phyloP scores from a whole-genome alignment of 2,888 invertebrate species.

The Steinernema hermaphroditum region DNA sequence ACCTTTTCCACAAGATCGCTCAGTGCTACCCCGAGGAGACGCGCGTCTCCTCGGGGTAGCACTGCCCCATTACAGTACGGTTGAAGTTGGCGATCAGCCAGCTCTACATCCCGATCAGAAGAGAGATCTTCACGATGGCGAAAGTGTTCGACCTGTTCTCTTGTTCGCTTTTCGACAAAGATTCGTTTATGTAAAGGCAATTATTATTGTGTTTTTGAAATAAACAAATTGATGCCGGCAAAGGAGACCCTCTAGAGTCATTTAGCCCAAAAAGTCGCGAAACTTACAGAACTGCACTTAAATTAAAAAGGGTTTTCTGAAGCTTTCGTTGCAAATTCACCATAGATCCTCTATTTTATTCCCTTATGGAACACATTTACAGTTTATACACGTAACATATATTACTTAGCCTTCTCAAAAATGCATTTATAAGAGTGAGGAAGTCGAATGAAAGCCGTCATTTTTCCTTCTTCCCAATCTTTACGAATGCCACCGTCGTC shows the following conservation, averaged over 20 bases:
- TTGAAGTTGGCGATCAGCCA: neutral
- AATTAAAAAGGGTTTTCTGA: too few relatives aligned
- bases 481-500: neutral
- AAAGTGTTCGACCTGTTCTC: conserved; percentile 8
- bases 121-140: conserved; percentile 7
- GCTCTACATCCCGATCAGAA: neutral
- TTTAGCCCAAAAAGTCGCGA: too few relatives aligned
- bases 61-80: conserved; percentile 7
- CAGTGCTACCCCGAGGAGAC: neutral
- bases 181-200: neutral
- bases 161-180: neutral
- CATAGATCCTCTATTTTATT: too few relatives aligned
- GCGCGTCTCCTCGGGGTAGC: too few relatives aligned
- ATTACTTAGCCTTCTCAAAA: neutral
- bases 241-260: too few relatives aligned
- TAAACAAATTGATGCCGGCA: too few relatives aligned
- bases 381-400: too few relatives aligned
- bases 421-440: neutral
- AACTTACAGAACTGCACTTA: too few relatives aligned
- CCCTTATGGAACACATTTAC: too few relatives aligned
- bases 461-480: neutral
- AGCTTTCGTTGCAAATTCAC: too few relatives aligned
- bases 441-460: neutral
- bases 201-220: neutral
- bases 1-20: neutral